Conservation (phyloP, 2,888 invertebrate species). For the Smittia aterrima region DNA sequence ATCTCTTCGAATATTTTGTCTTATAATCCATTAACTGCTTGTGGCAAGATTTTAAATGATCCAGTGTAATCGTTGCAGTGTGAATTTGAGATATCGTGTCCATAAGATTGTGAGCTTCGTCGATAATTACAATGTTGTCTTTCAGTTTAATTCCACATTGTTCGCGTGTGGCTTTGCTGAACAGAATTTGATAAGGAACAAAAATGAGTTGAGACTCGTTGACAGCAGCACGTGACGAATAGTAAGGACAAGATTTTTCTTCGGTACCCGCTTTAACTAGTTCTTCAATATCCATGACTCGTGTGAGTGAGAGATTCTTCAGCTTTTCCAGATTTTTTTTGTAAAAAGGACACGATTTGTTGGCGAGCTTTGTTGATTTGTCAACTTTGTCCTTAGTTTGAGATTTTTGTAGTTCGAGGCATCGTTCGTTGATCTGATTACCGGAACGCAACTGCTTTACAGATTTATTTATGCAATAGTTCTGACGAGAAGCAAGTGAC, state of each 20-base stretch:
- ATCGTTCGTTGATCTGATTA: slow-evolving; percentile 86
- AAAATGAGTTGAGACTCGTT: slow-evolving; percentile 79
- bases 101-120: slow-evolving; percentile 95
- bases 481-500: slow-evolving; percentile 87
- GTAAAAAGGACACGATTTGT: slow-evolving; percentile 65
- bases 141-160: slow-evolving; percentile 65
- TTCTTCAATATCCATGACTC: slow-evolving; percentile 87
- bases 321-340: slow-evolving; percentile 62
- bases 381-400: no score
- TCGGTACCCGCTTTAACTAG: slow-evolving; percentile 67
- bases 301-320: slow-evolving; percentile 63
- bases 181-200: slow-evolving; percentile 73
- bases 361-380: slow-evolving; percentile 50
- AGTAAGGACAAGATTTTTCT: slow-evolving; percentile 88
- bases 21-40: slow-evolving; percentile 70
- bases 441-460: slow-evolving; percentile 72
- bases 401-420: slow-evolving; percentile 74
- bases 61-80: slow-evolving; percentile 68
- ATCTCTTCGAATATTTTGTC: slow-evolving; percentile 66
- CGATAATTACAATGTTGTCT: slow-evolving; percentile 80
- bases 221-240: slow-evolving; percentile 78
- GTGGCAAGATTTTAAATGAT: slow-evolving; percentile 64
- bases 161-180: slow-evolving; percentile 74
- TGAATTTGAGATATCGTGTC: slow-evolving; percentile 87
- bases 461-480: slow-evolving; percentile 82